Conservation (phyloP, 2,113 vertebrate genomes). For the Corythaixoides concolor region DNA sequence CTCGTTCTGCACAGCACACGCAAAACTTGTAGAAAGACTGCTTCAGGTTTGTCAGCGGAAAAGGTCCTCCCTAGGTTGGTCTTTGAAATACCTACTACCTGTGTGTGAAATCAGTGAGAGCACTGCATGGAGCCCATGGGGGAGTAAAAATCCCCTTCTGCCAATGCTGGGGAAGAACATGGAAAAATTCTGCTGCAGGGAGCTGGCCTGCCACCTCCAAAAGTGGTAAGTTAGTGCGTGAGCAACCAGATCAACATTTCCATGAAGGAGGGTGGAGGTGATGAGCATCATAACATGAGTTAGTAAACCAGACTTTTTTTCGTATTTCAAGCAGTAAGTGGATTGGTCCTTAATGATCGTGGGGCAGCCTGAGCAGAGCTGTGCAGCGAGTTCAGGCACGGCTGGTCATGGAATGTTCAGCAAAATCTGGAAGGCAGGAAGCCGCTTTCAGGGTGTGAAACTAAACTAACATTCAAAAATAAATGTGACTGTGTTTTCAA, state of each 20-base stretch:
- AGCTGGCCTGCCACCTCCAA: neutral
- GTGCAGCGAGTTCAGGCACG: neutral
- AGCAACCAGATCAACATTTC: fast-evolving
- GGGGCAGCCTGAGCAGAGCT: neutral
- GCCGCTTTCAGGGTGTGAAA: constrained; percentile 31
- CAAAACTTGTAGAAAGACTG: neutral
- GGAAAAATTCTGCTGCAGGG: neutral
- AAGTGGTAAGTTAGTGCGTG: neutral
- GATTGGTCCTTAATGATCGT: neutral
- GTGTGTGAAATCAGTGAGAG: neutral
- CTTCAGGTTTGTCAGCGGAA: neutral
- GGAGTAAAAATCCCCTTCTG: neutral
- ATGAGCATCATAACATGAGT: neutral
- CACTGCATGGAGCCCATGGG: neutral
- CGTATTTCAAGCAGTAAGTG: neutral
- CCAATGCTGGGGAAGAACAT: neutral
- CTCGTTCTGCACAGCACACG: neutral
- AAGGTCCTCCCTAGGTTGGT: neutral
- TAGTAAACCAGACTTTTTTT: neutral
- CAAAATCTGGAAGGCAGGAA: constrained; percentile 34
- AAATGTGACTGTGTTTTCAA: constrained; percentile 46
- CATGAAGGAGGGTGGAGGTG: neutral
- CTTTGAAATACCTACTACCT: neutral
- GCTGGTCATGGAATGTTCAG: neutral
- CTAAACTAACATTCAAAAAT: constrained; percentile 34